A percentile compares a stretch with the other conserved stretches of the same genome.
Conservation (phyloP, 2,797 vertebrate genomes). For the Crypturellus tataupa region DNA sequence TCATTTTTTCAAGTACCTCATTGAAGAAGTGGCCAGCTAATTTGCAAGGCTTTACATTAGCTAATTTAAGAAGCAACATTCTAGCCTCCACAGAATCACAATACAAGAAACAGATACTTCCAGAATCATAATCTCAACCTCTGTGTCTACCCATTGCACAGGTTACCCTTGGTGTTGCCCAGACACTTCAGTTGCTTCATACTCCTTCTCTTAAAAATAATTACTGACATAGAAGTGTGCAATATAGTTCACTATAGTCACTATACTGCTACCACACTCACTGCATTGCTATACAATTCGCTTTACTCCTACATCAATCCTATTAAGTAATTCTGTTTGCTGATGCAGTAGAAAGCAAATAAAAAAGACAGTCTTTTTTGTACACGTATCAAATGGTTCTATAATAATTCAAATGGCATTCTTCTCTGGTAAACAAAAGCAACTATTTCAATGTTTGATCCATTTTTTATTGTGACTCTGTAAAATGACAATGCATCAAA, state of each 20-base stretch:
- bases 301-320: neutral
- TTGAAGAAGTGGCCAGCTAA: too few relatives aligned
- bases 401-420: slow-evolving; percentile 77
- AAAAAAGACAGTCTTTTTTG: slow-evolving; percentile 69
- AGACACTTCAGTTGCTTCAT: neutral
- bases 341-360: slow-evolving; percentile 75
- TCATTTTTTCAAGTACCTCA: too few relatives aligned
- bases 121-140: too few relatives aligned
- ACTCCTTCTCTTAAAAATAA: neutral
- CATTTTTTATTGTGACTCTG: slow-evolving; percentile 50
- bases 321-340: slow-evolving; percentile 68
- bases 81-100: too few relatives aligned
- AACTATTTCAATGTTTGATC: slow-evolving; percentile 76
- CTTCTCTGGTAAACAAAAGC: slow-evolving; percentile 79
- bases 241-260: slow-evolving; percentile 12
- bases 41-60: too few relatives aligned
- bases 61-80: too few relatives aligned
- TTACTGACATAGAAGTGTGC: slow-evolving; percentile 48
- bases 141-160: too few relatives aligned
- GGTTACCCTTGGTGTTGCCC: neutral
- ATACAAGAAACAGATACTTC: too few relatives aligned
- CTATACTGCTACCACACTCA: too few relatives aligned
- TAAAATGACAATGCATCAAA: slow-evolving; percentile 77
- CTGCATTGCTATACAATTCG: too few relatives aligned
- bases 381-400: slow-evolving; percentile 75